Evolutionary conservation across 2,888 invertebrate genomes (phyloP).

Genomic region (Thelaira solivaga): DNA sequence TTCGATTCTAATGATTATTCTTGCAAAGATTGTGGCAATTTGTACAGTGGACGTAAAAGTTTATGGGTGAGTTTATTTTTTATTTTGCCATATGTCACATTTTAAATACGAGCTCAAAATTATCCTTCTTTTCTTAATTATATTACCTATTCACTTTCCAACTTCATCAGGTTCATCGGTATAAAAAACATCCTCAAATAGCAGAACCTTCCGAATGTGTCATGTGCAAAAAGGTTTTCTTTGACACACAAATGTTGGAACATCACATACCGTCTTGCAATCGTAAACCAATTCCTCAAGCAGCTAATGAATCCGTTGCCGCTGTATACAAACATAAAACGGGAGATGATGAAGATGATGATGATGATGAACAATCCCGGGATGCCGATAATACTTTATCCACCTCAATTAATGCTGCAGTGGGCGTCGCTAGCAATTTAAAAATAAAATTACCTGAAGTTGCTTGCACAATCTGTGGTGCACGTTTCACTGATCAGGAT

Average conservation of each 20-base stretch:
- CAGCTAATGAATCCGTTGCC: slow-evolving; percentile 62
- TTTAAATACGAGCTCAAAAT: neutral
- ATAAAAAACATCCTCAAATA: slow-evolving; percentile 77
- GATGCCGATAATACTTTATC: slow-evolving; percentile 42
- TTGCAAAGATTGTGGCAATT: slow-evolving; percentile 77
- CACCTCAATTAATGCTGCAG: slow-evolving; percentile 35
- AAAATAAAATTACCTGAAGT: slow-evolving; percentile 75
- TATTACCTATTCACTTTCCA: neutral
- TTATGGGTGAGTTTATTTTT: slow-evolving; percentile 73
- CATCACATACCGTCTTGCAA: slow-evolving; percentile 74
- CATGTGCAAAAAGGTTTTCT: slow-evolving; percentile 76
- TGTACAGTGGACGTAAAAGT: slow-evolving; percentile 77
- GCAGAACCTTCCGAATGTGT: slow-evolving; percentile 75
- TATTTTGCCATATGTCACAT: neutral
- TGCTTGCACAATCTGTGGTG: slow-evolving; percentile 75
- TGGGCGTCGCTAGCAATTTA: slow-evolving; percentile 53
- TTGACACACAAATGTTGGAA: slow-evolving; percentile 75
- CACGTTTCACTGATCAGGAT: slow-evolving; percentile 76
- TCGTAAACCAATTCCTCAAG: slow-evolving; percentile 69
- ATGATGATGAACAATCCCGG: slow-evolving; percentile 58
- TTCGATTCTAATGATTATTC: slow-evolving; percentile 77
- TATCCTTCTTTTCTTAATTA: no score
- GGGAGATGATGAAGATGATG: slow-evolving; percentile 50
- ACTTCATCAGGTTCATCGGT: slow-evolving; percentile 74
- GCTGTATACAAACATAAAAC: slow-evolving; percentile 68